Percentiles rank a stretch among this genome's conserved stretches.
phyloP scores from a whole-genome alignment of 2,797 vertebrate genomes.

The Spheniscus humboldti region DNA sequence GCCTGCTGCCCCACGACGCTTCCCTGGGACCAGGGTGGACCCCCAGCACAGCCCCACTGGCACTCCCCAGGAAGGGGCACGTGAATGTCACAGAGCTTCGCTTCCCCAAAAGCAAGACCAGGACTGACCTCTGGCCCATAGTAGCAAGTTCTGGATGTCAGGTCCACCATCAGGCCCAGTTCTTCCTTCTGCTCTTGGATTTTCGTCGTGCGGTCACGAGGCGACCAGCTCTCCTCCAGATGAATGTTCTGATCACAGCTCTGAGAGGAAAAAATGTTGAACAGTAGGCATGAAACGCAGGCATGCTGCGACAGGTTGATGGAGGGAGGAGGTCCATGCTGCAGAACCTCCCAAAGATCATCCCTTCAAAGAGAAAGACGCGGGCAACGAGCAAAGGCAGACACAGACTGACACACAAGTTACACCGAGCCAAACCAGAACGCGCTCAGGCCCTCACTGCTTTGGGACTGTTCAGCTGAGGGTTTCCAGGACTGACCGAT shows the following conservation, averaged over 20 bases:
- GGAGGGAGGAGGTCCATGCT: neutral
- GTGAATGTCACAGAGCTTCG: neutral
- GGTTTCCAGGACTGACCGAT: too few species aligned
- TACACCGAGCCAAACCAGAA: neutral
- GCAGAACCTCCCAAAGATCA: neutral
- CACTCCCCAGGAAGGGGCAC: neutral
- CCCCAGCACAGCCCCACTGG: neutral
- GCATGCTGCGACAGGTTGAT: rapidly evolving
- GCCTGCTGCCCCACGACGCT: neutral
- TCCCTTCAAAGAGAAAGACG: neutral
- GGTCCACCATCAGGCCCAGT: too few species aligned
- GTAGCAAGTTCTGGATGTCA: neutral
- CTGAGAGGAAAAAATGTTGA: neutral
- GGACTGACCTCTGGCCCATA: neutral
- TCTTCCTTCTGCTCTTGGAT: neutral
- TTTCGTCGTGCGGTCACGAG: neutral
- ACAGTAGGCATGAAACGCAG: neutral
- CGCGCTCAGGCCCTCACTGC: neutral
- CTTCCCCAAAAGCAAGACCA: neutral
- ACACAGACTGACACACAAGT: neutral
- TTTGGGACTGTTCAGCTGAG: neutral
- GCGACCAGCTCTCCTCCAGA: neutral
- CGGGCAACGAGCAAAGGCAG: neutral
- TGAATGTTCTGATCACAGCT: neutral
- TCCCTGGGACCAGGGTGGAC: neutral